A percentile compares a stretch with the other conserved stretches of the same genome.
phyloP scores from a whole-genome alignment of 2,797 vertebrate genomes.

The Poeciliopsis presidionis region DNA sequence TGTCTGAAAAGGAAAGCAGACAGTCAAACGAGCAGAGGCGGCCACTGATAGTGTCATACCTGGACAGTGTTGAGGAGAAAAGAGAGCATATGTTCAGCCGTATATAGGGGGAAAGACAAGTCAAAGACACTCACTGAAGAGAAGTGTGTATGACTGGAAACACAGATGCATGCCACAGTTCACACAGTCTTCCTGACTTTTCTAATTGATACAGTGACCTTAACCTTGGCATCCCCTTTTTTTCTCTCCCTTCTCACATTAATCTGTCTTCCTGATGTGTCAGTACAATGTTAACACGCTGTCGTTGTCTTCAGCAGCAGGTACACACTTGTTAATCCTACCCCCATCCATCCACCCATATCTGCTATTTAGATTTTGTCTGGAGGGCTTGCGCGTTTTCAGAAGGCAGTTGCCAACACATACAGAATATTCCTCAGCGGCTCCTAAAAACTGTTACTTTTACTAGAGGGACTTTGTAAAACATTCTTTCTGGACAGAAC shows the following conservation, averaged over 20 bases:
- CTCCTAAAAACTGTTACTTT: conserved; percentile 69
- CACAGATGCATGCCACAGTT: conserved; percentile 11
- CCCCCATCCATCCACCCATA: conserved; percentile 40
- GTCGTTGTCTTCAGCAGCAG: conserved; percentile 71
- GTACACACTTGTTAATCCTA: conserved; percentile 70
- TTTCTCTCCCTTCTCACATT: conserved; percentile 37
- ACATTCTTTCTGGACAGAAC: conserved; percentile 42
- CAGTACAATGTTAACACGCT: conserved; percentile 74
- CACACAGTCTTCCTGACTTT: conserved; percentile 32
- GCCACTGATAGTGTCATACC: conserved; percentile 25
- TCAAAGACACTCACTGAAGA: conserved; percentile 6
- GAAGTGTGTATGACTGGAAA: background rate
- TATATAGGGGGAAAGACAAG: conserved; percentile 7
- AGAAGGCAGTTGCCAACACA: conserved; percentile 70
- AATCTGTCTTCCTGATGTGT: conserved; percentile 73
- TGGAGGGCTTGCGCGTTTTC: conserved; percentile 61
- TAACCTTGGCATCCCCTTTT: conserved; percentile 56
- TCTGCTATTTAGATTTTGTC: conserved; percentile 71
- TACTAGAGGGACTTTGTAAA: conserved; percentile 67
- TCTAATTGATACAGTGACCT: conserved; percentile 56
- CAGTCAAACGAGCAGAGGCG: conserved; percentile 27
- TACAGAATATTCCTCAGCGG: conserved; percentile 52
- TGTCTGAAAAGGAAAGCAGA: conserved; percentile 31
- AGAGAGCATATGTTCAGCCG: conserved; percentile 3
- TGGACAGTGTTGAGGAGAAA: conserved; percentile 23